These are phyloP conservation scores for Lonchura striata DNA, from an alignment of 2,113 vertebrate species.

Conservation along the genomic window DNA sequence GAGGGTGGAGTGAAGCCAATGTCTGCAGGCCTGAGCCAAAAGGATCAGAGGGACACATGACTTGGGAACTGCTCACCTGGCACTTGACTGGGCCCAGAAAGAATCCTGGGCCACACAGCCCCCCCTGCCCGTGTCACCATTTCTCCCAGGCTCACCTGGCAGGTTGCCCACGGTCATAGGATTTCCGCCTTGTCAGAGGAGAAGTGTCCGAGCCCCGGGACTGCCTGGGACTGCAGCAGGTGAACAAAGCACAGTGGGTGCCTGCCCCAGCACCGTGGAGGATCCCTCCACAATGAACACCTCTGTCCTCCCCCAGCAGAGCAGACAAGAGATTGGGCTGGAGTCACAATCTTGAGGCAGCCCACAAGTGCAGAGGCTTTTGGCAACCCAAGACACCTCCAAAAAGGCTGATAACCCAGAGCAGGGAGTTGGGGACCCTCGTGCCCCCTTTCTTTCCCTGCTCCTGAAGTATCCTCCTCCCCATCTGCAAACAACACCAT, in stretches of 20 bases:
- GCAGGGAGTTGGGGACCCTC: fast-evolving
- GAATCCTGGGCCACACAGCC: background rate
- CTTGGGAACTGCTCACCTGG: background rate
- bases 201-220: constrained; percentile 89
- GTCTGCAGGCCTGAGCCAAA: constrained; percentile 82
- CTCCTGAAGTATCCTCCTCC: background rate
- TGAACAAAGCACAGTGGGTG: background rate
- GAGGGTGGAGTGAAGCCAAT: constrained; percentile 89
- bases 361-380: background rate
- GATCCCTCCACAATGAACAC: background rate
- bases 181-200: constrained; percentile 89
- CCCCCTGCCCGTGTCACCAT: fast-evolving
- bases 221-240: constrained; percentile 85
- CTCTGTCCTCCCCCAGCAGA: background rate
- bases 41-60: background rate
- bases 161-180: constrained; percentile 88
- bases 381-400: background rate
- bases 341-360: background rate
- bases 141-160: constrained; percentile 75
- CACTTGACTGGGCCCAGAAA: background rate
- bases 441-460: fast-evolving
- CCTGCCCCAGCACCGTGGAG: background rate
- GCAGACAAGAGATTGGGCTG: background rate
- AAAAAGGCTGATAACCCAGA: background rate
- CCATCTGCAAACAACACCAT: background rate